Conservation (phyloP, 1,140 invertebrate species). For the Aphidius ervi region DNA sequence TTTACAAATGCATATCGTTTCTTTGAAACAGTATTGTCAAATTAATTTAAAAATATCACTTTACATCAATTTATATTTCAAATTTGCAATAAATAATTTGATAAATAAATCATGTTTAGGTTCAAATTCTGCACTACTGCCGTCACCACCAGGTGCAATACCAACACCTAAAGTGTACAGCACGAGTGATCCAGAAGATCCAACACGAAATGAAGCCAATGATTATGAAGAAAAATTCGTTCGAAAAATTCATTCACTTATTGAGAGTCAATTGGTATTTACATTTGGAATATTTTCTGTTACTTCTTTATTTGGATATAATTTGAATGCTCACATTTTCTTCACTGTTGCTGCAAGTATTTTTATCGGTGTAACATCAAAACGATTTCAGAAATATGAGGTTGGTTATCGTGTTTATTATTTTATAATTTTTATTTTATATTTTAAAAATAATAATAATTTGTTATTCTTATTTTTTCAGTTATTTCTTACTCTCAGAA, state of each 20-base stretch:
- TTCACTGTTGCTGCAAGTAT: conserved; percentile 81
- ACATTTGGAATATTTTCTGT: conserved; percentile 74
- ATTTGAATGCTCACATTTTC: conserved; percentile 81
- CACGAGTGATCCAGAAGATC: conserved; percentile 46
- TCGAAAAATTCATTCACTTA: conserved; percentile 84
- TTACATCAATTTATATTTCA: background rate
- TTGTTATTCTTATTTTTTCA: conserved; percentile 36
- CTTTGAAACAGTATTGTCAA: too few species aligned
- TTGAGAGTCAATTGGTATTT: conserved; percentile 75
- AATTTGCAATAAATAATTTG: background rate
- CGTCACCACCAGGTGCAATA: conserved; percentile 17
- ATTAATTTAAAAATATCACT: too few species aligned
- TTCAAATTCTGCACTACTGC: too few species aligned
- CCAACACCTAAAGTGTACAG: too few species aligned
- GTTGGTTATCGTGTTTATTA: conserved; percentile 41
- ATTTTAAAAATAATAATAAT: too few species aligned
- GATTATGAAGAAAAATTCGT: conserved; percentile 77
- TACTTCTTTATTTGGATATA: conserved; percentile 71
- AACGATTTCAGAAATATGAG: conserved; percentile 56
- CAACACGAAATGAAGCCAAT: conserved; percentile 61
- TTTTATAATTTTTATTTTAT: too few species aligned
- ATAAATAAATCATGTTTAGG: background rate
- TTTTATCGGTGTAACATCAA: conserved; percentile 65
- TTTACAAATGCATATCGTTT: background rate
- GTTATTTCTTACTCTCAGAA: conserved; percentile 78